A percentile compares a stretch with the other conserved stretches of the same genome.
Conservation (phyloP, 2,888 invertebrate species). For the Spicauda simplicius region DNA sequence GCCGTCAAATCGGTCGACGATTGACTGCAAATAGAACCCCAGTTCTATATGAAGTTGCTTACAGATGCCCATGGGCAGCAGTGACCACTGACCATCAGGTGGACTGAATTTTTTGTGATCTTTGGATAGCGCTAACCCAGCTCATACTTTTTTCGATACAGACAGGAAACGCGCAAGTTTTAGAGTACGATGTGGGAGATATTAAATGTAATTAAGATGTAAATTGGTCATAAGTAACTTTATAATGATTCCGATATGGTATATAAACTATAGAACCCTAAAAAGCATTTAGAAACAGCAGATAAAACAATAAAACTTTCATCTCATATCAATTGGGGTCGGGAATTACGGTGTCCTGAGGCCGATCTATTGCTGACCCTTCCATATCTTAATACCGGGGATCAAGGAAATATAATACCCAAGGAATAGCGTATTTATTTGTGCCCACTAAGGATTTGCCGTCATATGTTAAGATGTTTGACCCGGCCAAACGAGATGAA, state of each 20-base stretch:
- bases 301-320: slow-evolving; percentile 57
- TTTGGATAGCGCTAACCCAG: too few relatives aligned
- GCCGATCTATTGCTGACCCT: slow-evolving; percentile 72
- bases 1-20: too few relatives aligned
- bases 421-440: slow-evolving; percentile 76
- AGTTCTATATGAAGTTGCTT: too few relatives aligned
- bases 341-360: slow-evolving; percentile 56
- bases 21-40: too few relatives aligned
- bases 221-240: too few relatives aligned
- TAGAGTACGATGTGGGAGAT: too few relatives aligned
- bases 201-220: too few relatives aligned
- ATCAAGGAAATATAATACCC: slow-evolving; percentile 80
- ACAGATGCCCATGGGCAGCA: too few relatives aligned
- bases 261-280: background rate
- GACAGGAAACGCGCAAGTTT: too few relatives aligned
- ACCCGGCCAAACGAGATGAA: slow-evolving; percentile 74
- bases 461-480: slow-evolving; percentile 75
- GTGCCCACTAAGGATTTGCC: slow-evolving; percentile 77
- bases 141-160: too few relatives aligned
- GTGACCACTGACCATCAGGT: too few relatives aligned
- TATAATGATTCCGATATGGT: background rate
- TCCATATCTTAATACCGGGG: slow-evolving; percentile 70
- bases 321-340: slow-evolving; percentile 61
- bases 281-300: slow-evolving; percentile 11
- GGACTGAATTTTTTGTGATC: too few relatives aligned